Percentiles rank a stretch among this genome's conserved stretches.
Conservation (phyloP, 2,888 invertebrate species). For the Drosophila cognata region DNA sequence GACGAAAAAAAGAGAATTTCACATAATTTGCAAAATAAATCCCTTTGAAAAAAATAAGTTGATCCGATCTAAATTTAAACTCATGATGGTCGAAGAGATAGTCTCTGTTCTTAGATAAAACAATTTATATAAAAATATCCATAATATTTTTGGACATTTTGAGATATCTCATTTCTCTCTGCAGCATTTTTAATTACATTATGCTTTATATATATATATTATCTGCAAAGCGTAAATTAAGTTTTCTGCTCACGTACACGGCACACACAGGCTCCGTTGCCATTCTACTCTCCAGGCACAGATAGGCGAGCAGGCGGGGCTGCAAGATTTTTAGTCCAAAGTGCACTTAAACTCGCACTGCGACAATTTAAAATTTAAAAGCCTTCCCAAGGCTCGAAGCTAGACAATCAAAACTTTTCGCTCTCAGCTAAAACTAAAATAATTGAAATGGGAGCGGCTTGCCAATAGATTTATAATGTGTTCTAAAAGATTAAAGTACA, state of each 20-base stretch:
- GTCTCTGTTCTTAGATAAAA: not conserved
- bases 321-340: not conserved
- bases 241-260: constrained; percentile 13
- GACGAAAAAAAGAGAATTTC: not conserved
- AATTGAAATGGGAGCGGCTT: not conserved
- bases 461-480: not conserved
- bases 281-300: not conserved
- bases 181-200: constrained; percentile 1
- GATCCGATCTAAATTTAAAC: not conserved
- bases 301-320: not conserved
- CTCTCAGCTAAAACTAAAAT: not conserved
- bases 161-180: not conserved
- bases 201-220: not conserved
- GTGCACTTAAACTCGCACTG: not conserved
- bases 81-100: not conserved
- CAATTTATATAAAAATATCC: not conserved
- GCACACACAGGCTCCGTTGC: not conserved
- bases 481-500: not conserved
- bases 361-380: constrained; percentile 1
- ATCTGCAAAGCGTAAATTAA: not conserved
- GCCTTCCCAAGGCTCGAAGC: not conserved
- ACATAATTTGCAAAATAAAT: not conserved
- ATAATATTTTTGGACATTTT: not conserved
- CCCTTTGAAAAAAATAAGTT: not conserved
- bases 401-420: not conserved